Evolutionary conservation across 2,888 invertebrate species (phyloP), one percentile per base, ranked within the genome.

Genomic region (Epistrophe eligans): DNA sequence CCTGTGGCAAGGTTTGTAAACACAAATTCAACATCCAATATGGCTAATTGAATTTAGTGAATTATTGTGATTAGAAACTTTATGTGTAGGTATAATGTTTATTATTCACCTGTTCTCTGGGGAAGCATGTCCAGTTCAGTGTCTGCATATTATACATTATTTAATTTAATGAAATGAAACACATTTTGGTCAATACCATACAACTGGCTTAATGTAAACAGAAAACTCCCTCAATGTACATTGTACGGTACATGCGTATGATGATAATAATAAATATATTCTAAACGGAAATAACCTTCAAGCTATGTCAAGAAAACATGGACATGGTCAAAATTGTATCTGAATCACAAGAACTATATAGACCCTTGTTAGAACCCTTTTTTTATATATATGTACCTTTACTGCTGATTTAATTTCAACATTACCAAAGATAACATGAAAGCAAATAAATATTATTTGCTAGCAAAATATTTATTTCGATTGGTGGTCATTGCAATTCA

Each of bases 391-490:
- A n/a, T 10, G 32, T 45, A n/a, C n/a, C n/a, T n/a, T n/a, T 70
- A 58, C 45, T 17, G 35, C 10, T 19, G 66, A 77, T 55, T 52
- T 62, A 73, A 77, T 66, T 84, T 64, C 45, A 57, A 74, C 67
- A 74, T 57, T 52, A 2, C 45, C 60, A 32, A 17, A 38, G 43
- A 43, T 66, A 77, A 60, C 81, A 77, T 55, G 80, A 55, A 81
- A 66, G 17, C 74, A 81, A 84, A 84, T 84, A 81, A 84, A 77
- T 81, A 77, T 82, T 85, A 73, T 73, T 82, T 85, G 77, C 48
- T 77, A 57, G 24, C 55, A 32, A 57, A 57, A 60, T 70, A 82
- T 82, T 85, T 85, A 77, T 85, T 73, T 45, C 62, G 35, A 64
- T 70, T 76, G 55, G 67, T 58, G 45, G 77, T 82, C 85, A 67